Conservation (phyloP, 2,888 invertebrate species). For the Caenorhabditis uteleia region DNA sequence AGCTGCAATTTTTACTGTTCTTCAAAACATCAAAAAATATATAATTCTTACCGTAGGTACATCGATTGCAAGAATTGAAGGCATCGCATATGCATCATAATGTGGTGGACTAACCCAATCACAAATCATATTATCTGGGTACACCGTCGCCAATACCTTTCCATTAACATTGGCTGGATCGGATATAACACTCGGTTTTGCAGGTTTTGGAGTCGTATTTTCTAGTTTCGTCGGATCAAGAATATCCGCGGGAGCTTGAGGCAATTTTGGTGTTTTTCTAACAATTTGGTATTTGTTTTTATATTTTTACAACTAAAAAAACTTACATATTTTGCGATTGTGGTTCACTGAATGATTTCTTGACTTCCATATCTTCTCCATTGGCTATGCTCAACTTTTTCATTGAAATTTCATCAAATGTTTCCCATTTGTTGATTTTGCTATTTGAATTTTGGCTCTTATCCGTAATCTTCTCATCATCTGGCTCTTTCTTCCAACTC, state of each 20-base stretch:
- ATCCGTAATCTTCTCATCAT: too few relatives aligned
- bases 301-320: too few relatives aligned
- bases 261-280: not conserved
- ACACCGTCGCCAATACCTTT: conserved; percentile 60
- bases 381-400: conserved; percentile 8
- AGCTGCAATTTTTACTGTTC: conserved; percentile 74
- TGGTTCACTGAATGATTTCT: not conserved
- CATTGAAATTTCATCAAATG: conserved; percentile 33
- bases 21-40: not conserved
- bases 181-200: conserved; percentile 14
- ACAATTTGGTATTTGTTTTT: too few relatives aligned
- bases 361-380: conserved; percentile 8
- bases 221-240: conserved; percentile 17
- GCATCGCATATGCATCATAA: conserved; percentile 66
- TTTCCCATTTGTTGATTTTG: conserved; percentile 38
- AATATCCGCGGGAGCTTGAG: too few relatives aligned
- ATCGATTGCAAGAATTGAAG: conserved; percentile 57
- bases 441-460: too few relatives aligned
- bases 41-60: conserved; percentile 48
- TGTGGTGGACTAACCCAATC: conserved; percentile 67
- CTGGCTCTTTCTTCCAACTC: too few relatives aligned
- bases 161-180: conserved; percentile 56
- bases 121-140: conserved; percentile 62
- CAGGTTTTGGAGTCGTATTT: not conserved
- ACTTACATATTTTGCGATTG: too few relatives aligned